Base-by-base conservation (phyloP, 2,888 invertebrate genomes). In the Myopa tessellatipennis region DNA sequence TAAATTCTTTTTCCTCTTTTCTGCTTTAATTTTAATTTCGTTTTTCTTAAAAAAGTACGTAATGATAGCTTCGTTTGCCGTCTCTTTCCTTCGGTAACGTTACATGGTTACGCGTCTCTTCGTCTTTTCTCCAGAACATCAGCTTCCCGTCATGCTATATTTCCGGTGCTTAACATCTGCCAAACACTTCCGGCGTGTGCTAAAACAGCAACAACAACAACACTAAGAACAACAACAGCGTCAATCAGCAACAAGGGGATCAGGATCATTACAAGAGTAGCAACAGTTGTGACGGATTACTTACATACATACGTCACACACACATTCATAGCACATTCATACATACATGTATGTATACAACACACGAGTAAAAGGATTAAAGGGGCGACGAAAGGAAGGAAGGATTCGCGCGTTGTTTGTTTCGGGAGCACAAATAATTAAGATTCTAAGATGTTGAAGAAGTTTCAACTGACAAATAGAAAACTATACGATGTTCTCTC, bases 121-220 rank as follows among this genome's bases (percentile, higher is more conserved):
- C 1, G 45, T 45, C 3, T 26, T 45, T 45, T 45, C 45, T 45
- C 45, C 45, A 10, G 10, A 58, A 4, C 58, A 58, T 16, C 58
- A 61, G 68, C 50, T 18, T 40, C 18, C 68, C 45, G 68, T 68
- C 68, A 68, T 50, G 68, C 68, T 68, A 40, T 18, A 68, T 40
- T 45, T 68, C 68, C 68, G 68, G 68, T 68, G 68, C 68, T 68
- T 50, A 68, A 68, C 40, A 68, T 68, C 45, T 50, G 50, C 18
- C 68, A 68, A 68, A 68, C 50, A 50, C 68, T 68, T n/a, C 45
- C 68, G 68, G 45, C 26, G 4, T 26, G 26, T 61, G 6, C 45
- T 45, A 6, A 45, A 12, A 12, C 26, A 34, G n/a, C 68, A 68
- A 16, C 6, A 67, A n/a, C 67, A 67, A 26, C 18, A 63, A 63